Evolutionary conservation across 2,888 invertebrate species (phyloP).

Genomic region (Dryobotodes eremita): DNA sequence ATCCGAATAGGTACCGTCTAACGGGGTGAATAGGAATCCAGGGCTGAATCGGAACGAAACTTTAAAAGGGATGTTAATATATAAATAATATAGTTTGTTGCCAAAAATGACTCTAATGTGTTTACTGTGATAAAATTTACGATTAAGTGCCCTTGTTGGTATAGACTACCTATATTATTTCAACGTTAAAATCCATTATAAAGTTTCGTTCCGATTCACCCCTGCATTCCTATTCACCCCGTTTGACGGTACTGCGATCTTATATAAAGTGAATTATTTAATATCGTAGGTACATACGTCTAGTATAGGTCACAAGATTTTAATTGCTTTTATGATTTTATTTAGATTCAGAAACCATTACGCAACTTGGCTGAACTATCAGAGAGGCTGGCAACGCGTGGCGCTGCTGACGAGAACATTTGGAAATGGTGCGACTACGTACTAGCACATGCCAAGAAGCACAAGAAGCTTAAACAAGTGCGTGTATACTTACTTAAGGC

Average conservation of each 20-base stretch:
- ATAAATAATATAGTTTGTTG: no score
- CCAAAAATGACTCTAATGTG: no score
- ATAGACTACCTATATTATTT: no score
- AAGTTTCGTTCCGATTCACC: no score
- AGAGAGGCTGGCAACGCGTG: conserved; percentile 79
- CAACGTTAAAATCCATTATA: no score
- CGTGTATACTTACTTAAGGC: conserved; percentile 4
- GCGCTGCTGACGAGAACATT: conserved; percentile 83
- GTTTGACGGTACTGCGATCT: not conserved
- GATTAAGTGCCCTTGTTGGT: no score
- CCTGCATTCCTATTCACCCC: no score
- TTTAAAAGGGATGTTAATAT: no score
- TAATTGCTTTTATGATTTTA: not conserved
- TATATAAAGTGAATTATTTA: not conserved
- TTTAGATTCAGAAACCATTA: conserved; percentile 75
- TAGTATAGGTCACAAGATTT: no score
- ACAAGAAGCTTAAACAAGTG: conserved; percentile 30
- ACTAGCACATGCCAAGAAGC: conserved; percentile 66
- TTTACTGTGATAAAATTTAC: no score
- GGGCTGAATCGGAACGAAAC: no score
- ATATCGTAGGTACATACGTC: not conserved
- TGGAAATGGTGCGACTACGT: conserved; percentile 83
- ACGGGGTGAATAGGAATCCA: no score
- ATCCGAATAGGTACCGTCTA: not conserved
- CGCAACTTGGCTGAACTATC: conserved; percentile 79